Conservation (phyloP, 1,140 invertebrate genomes). For the Subanguina moxae region DNA sequence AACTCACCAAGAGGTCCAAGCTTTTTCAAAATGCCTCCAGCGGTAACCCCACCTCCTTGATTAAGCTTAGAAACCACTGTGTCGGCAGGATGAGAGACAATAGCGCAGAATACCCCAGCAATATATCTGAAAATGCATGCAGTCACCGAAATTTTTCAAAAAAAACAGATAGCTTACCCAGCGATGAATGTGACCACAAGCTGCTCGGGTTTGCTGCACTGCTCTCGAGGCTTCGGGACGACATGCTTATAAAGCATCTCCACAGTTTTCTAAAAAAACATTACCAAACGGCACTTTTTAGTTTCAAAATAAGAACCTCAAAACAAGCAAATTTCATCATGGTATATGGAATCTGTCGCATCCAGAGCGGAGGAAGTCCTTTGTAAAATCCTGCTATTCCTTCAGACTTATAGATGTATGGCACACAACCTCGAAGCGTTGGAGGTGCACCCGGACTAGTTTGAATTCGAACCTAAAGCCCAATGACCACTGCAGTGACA, state of each 20-base stretch:
- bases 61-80: slow-evolving; percentile 98
- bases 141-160: slow-evolving; percentile 63
- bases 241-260: slow-evolving; percentile 84
- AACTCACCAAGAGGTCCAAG: slow-evolving; percentile 69
- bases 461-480: slow-evolving; percentile 79
- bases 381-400: slow-evolving; percentile 64
- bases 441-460: slow-evolving; percentile 88
- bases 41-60: slow-evolving; percentile 79
- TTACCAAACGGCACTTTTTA: neutral
- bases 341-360: slow-evolving; percentile 95
- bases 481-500: too few relatives aligned
- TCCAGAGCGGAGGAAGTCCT: slow-evolving; percentile 86
- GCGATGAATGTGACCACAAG: neutral
- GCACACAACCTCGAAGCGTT: slow-evolving; percentile 80
- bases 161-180: neutral
- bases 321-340: slow-evolving; percentile 99
- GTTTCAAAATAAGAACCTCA: slow-evolving; percentile 63
- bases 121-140: slow-evolving; percentile 97
- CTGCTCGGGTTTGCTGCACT: slow-evolving; percentile 81
- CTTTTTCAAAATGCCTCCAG: slow-evolving; percentile 70
- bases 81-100: slow-evolving; percentile 98
- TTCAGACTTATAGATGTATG: slow-evolving; percentile 70
- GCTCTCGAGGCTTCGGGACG: slow-evolving; percentile 85
- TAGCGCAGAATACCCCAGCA: slow-evolving; percentile 97
- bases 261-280: slow-evolving; percentile 70